Conservation (phyloP, 2,888 invertebrate genomes). For the Epinotia demarniana region DNA sequence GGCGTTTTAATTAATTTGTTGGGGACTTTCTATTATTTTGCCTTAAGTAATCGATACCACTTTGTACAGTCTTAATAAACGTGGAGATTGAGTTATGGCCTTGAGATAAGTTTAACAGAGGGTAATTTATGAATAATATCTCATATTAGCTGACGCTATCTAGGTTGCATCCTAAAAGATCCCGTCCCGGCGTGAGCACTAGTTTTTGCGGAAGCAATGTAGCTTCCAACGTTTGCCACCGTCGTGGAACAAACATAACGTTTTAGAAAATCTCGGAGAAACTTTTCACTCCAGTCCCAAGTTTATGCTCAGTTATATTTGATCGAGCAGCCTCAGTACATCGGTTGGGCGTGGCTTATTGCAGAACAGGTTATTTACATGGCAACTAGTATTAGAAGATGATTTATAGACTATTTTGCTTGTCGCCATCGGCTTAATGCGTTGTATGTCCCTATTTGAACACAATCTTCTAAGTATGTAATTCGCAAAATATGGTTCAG, state of each 20-base stretch:
- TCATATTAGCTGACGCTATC: too few relatives aligned
- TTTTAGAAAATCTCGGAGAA: too few relatives aligned
- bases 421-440: slow-evolving; percentile 24
- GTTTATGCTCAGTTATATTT: slow-evolving; percentile 13
- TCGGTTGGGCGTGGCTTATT: slow-evolving; percentile 49
- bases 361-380: slow-evolving; percentile 21
- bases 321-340: slow-evolving; percentile 48
- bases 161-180: too few relatives aligned
- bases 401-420: slow-evolving; percentile 31
- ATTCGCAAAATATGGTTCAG: not conserved
- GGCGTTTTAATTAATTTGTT: slow-evolving; percentile 61
- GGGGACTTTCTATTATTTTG: slow-evolving; percentile 50
- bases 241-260: too few relatives aligned
- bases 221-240: too few relatives aligned
- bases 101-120: slow-evolving; percentile 1
- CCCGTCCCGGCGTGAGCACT: too few relatives aligned
- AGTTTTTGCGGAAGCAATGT: too few relatives aligned
- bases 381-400: slow-evolving; percentile 20
- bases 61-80: slow-evolving; percentile 35
- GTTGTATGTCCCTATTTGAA: slow-evolving; percentile 17
- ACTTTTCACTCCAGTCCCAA: not conserved
- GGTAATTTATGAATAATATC: not conserved
- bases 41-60: slow-evolving; percentile 45
- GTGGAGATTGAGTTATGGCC: slow-evolving; percentile 6
- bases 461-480: slow-evolving; percentile 14